Conservation (phyloP, 2,888 invertebrate species). For the Escarpia spicata region DNA sequence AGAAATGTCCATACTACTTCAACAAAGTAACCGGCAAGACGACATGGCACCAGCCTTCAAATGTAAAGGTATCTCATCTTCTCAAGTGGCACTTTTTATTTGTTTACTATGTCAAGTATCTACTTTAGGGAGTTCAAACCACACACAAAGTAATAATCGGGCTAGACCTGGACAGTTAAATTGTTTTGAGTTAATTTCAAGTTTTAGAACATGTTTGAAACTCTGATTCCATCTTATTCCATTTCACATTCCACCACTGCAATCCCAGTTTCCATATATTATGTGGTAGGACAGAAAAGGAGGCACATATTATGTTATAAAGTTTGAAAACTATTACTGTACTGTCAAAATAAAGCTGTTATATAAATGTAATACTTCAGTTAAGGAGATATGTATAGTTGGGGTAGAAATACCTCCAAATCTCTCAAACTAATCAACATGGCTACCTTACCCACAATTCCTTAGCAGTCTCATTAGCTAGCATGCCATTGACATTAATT, state of each 20-base stretch:
- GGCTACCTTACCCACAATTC: too few species aligned
- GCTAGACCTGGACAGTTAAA: not conserved
- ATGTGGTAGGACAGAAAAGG: not conserved
- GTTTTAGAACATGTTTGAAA: not conserved
- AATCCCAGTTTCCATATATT: not conserved
- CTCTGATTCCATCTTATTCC: not conserved
- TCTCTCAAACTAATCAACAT: too few species aligned
- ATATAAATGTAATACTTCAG: too few species aligned
- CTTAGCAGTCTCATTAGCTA: too few species aligned
- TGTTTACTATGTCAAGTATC: too few species aligned
- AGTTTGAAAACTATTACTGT: too few species aligned
- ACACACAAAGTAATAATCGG: not conserved
- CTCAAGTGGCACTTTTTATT: too few species aligned
- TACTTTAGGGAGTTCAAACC: too few species aligned
- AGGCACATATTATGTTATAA: not conserved
- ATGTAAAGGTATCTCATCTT: not conserved
- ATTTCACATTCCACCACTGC: not conserved
- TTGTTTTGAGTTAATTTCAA: not conserved
- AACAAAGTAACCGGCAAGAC: not conserved
- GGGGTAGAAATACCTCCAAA: too few species aligned
- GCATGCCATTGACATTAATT: too few species aligned
- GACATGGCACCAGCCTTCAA: not conserved
- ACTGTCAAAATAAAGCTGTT: too few species aligned
- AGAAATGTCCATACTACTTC: not conserved
- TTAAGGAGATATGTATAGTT: too few species aligned